These are phyloP conservation scores for Eurytoma adleriae DNA, from an alignment of 2,888 invertebrate genomes.

Conservation along the genomic window DNA sequence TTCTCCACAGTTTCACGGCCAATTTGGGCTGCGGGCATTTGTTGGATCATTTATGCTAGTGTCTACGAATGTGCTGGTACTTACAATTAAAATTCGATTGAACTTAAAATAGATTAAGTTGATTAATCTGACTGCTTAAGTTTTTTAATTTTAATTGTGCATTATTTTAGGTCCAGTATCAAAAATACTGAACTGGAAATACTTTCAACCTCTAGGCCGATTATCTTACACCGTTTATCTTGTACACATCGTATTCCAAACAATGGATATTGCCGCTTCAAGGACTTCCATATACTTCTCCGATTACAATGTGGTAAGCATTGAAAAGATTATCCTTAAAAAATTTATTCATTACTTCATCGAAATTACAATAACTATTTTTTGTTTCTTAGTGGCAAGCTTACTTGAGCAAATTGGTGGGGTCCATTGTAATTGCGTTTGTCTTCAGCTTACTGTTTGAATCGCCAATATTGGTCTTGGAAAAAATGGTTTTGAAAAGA, in stretches of 20 bases:
- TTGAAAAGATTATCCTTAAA: background rate
- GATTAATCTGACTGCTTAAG: no score
- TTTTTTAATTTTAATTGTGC: no score
- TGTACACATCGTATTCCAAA: constrained; percentile 43
- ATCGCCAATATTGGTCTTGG: constrained; percentile 46
- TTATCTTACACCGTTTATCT: constrained; percentile 52
- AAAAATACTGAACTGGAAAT: constrained; percentile 38
- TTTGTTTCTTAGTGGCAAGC: background rate
- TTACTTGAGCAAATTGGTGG: constrained; percentile 38
- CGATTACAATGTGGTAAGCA: background rate
- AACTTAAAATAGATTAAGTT: no score
- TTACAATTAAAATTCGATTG: background rate
- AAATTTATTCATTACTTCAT: no score
- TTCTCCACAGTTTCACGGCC: constrained; percentile 75
- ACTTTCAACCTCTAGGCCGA: constrained; percentile 48
- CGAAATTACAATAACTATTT: background rate
- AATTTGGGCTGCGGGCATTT: constrained; percentile 76
- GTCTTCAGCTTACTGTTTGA: constrained; percentile 52
- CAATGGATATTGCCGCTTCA: background rate
- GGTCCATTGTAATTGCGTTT: constrained; percentile 30
- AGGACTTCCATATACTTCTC: background rate
- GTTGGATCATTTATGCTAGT: constrained; percentile 78
- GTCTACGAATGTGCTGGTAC: constrained; percentile 77
- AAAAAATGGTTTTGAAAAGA: constrained; percentile 34
- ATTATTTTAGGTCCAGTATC: constrained; percentile 41